A percentile compares a stretch with the other conserved stretches of the same genome.
Evolutionary conservation across 2,113 vertebrate species (phyloP).

Genomic region (Tympanuchus pallidicinctus): DNA sequence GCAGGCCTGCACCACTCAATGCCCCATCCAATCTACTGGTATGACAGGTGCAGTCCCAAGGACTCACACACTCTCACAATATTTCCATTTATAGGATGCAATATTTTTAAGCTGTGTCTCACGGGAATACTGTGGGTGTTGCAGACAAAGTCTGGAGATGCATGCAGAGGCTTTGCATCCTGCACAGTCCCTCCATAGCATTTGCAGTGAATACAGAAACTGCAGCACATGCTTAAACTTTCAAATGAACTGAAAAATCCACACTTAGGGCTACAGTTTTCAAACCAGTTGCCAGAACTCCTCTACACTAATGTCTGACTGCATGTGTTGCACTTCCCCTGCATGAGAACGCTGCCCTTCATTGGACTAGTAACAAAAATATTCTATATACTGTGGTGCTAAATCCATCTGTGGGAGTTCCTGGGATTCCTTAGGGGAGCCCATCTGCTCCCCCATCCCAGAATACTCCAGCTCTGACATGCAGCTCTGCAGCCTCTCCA

Average conservation of each 20-base stretch:
- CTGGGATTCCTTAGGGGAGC: not conserved
- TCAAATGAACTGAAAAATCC: not conserved
- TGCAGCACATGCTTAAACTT: not conserved
- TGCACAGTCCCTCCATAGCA: rapidly evolving
- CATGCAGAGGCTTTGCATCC: rapidly evolving
- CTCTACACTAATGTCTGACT: not conserved
- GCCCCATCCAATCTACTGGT: not conserved
- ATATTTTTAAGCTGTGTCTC: not conserved
- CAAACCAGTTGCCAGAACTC: not conserved
- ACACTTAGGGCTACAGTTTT: not conserved
- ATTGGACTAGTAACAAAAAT: not conserved
- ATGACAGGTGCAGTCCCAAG: rapidly evolving
- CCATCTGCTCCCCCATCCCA: not conserved
- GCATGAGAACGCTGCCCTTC: not conserved
- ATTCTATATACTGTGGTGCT: not conserved
- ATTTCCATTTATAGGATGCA: rapidly evolving
- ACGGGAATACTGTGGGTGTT: not conserved
- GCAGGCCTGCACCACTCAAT: not conserved
- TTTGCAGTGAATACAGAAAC: not conserved
- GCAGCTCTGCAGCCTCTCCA: not conserved
- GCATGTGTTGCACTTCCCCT: not conserved
- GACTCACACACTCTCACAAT: rapidly evolving
- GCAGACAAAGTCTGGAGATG: not conserved
- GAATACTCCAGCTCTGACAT: not conserved
- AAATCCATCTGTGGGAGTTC: not conserved